phyloP scores from a whole-genome alignment of 2,113 vertebrate species.

The Phylloscopus trochilus region DNA sequence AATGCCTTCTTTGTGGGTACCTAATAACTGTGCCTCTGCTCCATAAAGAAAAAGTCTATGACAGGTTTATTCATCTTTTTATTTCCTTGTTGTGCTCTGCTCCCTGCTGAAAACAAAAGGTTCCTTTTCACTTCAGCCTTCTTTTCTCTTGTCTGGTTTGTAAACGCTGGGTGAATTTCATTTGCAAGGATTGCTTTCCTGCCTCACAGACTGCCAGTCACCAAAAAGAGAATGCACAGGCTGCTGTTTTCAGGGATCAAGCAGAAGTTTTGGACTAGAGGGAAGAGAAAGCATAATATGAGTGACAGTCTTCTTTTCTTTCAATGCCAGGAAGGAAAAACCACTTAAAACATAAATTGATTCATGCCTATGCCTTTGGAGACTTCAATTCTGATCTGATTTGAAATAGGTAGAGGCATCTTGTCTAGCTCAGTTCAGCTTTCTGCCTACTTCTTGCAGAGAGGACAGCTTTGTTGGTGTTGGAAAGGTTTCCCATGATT shows the following conservation, averaged over 20 bases:
- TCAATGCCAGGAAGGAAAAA: background rate
- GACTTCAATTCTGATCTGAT: constrained; percentile 1
- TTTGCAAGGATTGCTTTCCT: background rate
- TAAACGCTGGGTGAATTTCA: constrained; percentile 23
- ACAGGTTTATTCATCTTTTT: constrained; percentile 67
- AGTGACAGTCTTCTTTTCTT: background rate
- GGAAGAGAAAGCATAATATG: background rate
- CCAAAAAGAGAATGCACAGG: background rate
- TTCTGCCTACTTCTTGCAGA: background rate
- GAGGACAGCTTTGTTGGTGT: background rate
- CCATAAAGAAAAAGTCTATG: constrained; percentile 55
- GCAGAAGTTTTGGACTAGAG: background rate
- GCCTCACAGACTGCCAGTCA: background rate
- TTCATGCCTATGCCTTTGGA: background rate
- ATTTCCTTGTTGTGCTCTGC: constrained; percentile 57
- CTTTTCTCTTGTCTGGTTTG: constrained; percentile 52
- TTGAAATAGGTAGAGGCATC: background rate
- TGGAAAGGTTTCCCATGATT: background rate
- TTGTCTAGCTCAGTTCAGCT: background rate
- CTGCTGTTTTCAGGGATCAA: background rate
- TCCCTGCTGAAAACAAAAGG: background rate
- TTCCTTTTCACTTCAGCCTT: constrained; percentile 8
- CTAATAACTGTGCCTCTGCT: constrained; percentile 53
- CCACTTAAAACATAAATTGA: background rate
- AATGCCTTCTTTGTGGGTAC: constrained; percentile 39